Evolutionary conservation across 2,888 invertebrate species (phyloP), one percentile per base, ranked within the genome.

Genomic region (Tetanocera ferruginea): DNA sequence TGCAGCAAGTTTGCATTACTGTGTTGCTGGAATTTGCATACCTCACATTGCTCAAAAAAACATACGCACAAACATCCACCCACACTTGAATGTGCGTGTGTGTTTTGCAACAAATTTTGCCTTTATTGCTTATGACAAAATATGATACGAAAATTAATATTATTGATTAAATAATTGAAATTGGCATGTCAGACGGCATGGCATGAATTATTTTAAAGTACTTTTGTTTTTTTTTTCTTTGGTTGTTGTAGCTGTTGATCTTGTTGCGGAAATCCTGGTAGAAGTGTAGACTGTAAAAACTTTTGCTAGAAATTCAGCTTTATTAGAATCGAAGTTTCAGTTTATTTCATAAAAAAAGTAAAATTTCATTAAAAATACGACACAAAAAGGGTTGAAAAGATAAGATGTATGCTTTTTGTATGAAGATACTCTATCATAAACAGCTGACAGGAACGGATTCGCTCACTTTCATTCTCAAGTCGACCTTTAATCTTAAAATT

Each of bases 161-260:
- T 89, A 89, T 89, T 89, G 89, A 89, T 89, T 89, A 88, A 88
- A 88, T 89, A 89, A 89, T 89, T 89, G 89, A 88, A 89, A 88
- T 87, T 87, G 88, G 87, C 87, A 86, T 87, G 87, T 86, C 85
- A 83, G 81, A 82, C 82, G 78, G 73, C 5, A n/a, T 25, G 76
- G 80, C 81, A 85, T 86, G 84, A 86, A 85, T 87, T 86, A 86
- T 86, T 79, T 75, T 31, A 52, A 37, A 69, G 14, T 55, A 71
- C 55, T 34, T n/a, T 67, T 52, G 70, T 34, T 51, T 9, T 55
- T 71, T 28, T 51, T 49, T 5, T 70, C n/a, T 25, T 51, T n/a
- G n/a, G 70, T n/a, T 28, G 1, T 43, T 43, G 43, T 2, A 43
- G 14, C 11, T 43, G 43, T 14, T 11, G 43, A 43, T 14, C 14